phyloP scores from a whole-genome alignment of 2,113 vertebrate genomes.

The Crotophaga sulcirostris region DNA sequence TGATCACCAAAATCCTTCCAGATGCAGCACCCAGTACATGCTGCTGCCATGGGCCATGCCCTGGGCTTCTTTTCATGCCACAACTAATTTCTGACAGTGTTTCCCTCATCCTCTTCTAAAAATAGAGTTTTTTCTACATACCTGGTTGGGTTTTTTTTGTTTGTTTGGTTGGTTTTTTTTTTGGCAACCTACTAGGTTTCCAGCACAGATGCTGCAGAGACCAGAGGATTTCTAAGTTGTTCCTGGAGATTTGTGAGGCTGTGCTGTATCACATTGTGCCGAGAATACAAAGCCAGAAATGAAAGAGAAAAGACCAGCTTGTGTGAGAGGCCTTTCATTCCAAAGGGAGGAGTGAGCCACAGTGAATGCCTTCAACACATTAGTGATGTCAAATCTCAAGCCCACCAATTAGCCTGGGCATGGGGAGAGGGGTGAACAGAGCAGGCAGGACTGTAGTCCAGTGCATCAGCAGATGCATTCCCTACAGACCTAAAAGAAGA shows the following conservation, averaged over 20 bases:
- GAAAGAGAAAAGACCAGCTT: conserved; percentile 21
- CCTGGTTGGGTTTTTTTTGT: not conserved
- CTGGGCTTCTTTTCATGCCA: not conserved
- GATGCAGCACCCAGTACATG: not conserved
- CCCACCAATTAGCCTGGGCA: not conserved
- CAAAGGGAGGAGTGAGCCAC: not conserved
- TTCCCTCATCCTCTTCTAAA: not conserved
- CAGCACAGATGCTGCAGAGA: not conserved
- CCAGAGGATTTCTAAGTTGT: not conserved
- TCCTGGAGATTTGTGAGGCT: not conserved
- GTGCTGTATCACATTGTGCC: not conserved
- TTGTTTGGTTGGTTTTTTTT: not conserved
- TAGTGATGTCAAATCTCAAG: not conserved
- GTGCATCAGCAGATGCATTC: conserved; percentile 28
- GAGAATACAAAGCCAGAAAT: conserved; percentile 21
- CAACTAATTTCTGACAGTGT: not conserved
- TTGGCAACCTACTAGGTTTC: not conserved
- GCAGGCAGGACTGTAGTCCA: not conserved
- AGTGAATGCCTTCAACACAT: not conserved
- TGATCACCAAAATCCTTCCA: not conserved
- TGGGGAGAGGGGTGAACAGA: not conserved
- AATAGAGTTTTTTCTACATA: not conserved
- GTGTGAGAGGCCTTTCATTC: conserved; percentile 1
- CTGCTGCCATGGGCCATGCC: not conserved
- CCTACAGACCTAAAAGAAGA: not conserved